Conservation (phyloP, 2,888 invertebrate genomes). For the Acleris holmiana region DNA sequence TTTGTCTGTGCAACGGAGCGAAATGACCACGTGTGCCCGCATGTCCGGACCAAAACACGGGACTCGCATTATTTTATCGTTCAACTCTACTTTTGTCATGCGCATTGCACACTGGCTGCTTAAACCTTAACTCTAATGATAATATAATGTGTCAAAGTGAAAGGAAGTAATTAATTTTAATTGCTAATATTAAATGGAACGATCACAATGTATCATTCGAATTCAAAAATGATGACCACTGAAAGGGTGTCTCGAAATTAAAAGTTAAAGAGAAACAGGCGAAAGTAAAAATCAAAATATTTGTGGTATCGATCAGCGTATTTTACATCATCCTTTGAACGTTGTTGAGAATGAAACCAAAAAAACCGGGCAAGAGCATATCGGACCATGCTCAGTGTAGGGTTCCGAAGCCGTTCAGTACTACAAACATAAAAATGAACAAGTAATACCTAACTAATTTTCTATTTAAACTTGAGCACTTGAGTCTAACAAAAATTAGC, state of each 20-base stretch:
- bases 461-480: too few species aligned
- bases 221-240: background rate
- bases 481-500: too few species aligned
- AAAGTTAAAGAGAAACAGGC: too few species aligned
- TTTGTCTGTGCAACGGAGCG: conserved; percentile 54
- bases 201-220: background rate
- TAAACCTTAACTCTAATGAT: conserved; percentile 4
- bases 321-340: too few species aligned
- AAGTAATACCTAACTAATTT: too few species aligned
- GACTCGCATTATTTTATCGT: conserved; percentile 63
- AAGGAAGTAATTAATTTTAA: conserved; percentile 5
- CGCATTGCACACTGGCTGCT: conserved; percentile 12
- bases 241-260: background rate
- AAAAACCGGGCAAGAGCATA: too few species aligned
- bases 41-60: conserved; percentile 67
- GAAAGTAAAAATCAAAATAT: too few species aligned
- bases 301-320: too few species aligned
- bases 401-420: too few species aligned
- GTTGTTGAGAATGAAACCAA: too few species aligned
- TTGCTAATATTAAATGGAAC: background rate
- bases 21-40: conserved; percentile 71
- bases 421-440: too few species aligned
- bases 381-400: too few species aligned
- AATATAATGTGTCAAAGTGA: conserved; percentile 1
- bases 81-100: conserved; percentile 27